Conservation (phyloP, 2,113 vertebrate genomes). For the Sceloporus undulatus region DNA sequence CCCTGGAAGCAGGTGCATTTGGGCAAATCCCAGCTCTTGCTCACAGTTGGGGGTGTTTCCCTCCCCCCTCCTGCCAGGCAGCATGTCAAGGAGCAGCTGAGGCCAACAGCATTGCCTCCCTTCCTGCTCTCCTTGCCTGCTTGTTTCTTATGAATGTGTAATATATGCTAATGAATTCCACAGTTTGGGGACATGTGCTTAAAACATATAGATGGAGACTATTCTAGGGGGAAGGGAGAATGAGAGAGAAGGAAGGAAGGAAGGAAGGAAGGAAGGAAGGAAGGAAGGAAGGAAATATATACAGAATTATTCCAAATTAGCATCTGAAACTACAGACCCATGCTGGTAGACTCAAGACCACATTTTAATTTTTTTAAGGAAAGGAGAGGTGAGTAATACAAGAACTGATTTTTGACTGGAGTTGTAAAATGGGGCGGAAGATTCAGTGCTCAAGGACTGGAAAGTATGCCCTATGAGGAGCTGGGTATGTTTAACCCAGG, state of each 20-base stretch:
- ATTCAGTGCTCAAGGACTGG: too few species aligned
- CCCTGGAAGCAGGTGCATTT: constrained; percentile 45
- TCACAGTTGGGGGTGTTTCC: neutral
- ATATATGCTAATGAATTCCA: constrained; percentile 87
- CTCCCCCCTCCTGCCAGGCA: constrained; percentile 44
- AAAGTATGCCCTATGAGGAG: too few species aligned
- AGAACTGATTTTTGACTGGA: too few species aligned
- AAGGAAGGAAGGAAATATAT: neutral
- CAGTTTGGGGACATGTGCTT: constrained; percentile 69
- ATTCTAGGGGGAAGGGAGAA: constrained; percentile 56
- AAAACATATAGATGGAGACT: constrained; percentile 68
- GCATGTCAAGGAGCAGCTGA: constrained; percentile 74
- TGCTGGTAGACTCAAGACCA: constrained; percentile 22
- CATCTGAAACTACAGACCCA: constrained; percentile 21
- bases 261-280: too few species aligned
- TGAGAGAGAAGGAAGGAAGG: constrained; percentile 43
- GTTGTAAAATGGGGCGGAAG: too few species aligned
- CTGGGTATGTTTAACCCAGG: too few species aligned
- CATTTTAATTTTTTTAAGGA: neutral
- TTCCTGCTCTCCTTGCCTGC: constrained; percentile 61
- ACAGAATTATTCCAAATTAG: neutral
- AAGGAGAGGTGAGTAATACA: neutral
- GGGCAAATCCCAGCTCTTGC: constrained; percentile 2
- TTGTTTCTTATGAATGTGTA: constrained; percentile 78
- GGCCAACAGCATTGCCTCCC: constrained; percentile 70